phyloP scores from a whole-genome alignment of 2,888 invertebrate genomes.

The Blera fallax region DNA sequence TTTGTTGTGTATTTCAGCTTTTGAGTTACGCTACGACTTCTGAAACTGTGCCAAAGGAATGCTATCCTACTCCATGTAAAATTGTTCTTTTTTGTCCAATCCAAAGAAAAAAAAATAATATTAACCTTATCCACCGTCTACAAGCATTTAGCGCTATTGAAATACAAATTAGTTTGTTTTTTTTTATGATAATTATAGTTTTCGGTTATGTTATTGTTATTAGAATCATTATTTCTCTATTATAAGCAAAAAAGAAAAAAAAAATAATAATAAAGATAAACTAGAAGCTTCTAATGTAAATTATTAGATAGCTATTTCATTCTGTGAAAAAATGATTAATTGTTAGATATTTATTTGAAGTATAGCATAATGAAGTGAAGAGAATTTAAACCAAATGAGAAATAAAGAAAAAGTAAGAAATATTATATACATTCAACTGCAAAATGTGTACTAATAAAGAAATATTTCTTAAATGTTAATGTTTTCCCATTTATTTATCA shows the following conservation, averaged over 20 bases:
- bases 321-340: conserved; percentile 70
- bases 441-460: conserved; percentile 61
- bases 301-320: conserved; percentile 68
- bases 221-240: conserved; percentile 49
- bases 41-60: conserved; percentile 69
- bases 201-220: conserved; percentile 59
- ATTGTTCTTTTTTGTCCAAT: conserved; percentile 29
- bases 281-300: conserved; percentile 60
- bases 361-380: conserved; percentile 68
- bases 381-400: conserved; percentile 59
- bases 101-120: conserved; percentile 18
- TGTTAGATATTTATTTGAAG: conserved; percentile 72
- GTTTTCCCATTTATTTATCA: not conserved
- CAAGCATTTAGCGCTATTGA: conserved; percentile 61
- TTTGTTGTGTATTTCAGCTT: conserved; percentile 60
- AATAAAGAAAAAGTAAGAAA: conserved; percentile 36
- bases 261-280: not conserved
- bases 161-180: conserved; percentile 28
- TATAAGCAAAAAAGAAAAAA: conserved; percentile 11
- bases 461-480: conserved; percentile 57
- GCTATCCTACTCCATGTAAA: conserved; percentile 44
- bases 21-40: conserved; percentile 45
- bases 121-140: conserved; percentile 71
- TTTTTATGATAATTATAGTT: conserved; percentile 25
- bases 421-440: conserved; percentile 45